Evolutionary conservation across 2,113 vertebrate genomes (phyloP).

Genomic region (Corydoras sp.): DNA sequence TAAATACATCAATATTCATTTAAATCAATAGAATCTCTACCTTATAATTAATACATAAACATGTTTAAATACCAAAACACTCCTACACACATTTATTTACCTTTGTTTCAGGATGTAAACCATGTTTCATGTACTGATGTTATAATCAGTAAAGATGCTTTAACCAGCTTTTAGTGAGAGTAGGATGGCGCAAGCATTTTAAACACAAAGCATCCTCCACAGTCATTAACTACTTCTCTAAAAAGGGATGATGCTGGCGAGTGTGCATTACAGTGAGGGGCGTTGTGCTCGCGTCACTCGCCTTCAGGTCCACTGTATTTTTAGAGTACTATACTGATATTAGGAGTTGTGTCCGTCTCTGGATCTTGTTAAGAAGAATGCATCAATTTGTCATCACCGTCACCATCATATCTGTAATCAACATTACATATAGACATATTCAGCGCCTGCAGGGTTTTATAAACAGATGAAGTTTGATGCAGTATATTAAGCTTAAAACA

Average conservation of each 20-base stretch:
- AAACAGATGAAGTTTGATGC: no score
- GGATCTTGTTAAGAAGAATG: constrained; percentile 12
- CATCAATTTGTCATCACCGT: constrained; percentile 10
- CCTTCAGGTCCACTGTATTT: constrained; percentile 21
- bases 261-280: constrained; percentile 2
- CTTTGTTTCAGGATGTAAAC: constrained; percentile 3
- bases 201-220: constrained; percentile 2
- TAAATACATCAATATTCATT: no score
- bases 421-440: no score
- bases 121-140: no score
- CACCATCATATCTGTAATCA: neutral
- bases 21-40: no score
- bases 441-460: no score
- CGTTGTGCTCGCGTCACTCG: neutral
- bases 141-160: neutral
- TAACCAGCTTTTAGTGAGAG: no score
- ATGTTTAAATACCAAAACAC: no score
- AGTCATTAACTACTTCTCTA: constrained; percentile 2
- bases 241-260: neutral
- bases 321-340: constrained; percentile 8
- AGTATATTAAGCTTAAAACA: no score
- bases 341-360: neutral
- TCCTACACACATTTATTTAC: no score
- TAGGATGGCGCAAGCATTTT: no score
- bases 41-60: no score